phyloP scores from a whole-genome alignment of 2,113 vertebrate species.

The Siniperca knerii region DNA sequence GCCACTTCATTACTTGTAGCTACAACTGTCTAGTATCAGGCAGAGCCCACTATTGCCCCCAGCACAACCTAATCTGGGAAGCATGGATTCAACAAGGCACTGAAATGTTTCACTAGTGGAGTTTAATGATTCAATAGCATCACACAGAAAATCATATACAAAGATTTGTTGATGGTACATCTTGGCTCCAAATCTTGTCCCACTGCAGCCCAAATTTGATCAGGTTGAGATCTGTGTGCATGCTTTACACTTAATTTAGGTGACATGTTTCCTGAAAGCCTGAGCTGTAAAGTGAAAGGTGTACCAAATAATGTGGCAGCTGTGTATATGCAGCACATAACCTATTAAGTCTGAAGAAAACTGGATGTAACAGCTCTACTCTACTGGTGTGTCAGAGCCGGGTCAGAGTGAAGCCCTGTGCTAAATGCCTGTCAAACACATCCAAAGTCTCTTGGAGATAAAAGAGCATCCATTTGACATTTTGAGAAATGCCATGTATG shows the following conservation, averaged over 20 bases:
- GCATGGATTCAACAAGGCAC: background rate
- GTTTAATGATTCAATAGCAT: too few species aligned
- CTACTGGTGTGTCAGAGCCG: slow-evolving; percentile 31
- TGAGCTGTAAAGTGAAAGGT: slow-evolving; percentile 21
- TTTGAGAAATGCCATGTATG: slow-evolving; percentile 71
- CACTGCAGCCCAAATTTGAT: background rate
- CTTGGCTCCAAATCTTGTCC: background rate
- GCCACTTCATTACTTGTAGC: background rate
- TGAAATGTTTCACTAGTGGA: background rate
- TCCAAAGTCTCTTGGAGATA: slow-evolving; percentile 57
- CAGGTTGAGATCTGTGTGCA: background rate
- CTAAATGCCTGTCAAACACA: slow-evolving; percentile 66
- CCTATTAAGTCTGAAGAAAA: slow-evolving; percentile 49
- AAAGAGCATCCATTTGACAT: slow-evolving; percentile 72
- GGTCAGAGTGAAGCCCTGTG: slow-evolving; percentile 51
- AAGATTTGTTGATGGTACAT: background rate
- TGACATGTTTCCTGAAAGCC: slow-evolving; percentile 11
- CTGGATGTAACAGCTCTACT: slow-evolving; percentile 37
- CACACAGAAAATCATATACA: background rate
- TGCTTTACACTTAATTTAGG: background rate
- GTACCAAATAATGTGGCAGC: slow-evolving; percentile 3
- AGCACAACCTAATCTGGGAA: background rate
- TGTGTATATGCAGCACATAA: slow-evolving; percentile 13
- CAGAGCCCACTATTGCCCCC: background rate
- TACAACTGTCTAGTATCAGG: background rate